Percentiles rank a stretch among this genome's conserved stretches.
These are phyloP conservation scores for Salmo trutta DNA, from an alignment of 2,797 vertebrate species.

Conservation along the genomic window DNA sequence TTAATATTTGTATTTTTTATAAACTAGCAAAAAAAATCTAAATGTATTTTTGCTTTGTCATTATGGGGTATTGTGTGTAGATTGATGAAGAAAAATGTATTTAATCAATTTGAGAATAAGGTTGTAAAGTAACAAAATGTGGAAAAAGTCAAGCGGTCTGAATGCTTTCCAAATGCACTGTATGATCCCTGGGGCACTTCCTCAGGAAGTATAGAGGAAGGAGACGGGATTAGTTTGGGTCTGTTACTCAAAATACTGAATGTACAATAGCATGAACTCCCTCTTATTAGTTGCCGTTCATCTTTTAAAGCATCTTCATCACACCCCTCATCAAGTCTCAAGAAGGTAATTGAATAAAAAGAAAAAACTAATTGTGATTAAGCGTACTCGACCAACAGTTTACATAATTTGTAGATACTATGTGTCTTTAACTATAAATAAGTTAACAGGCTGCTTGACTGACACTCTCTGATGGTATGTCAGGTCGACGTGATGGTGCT, in stretches of 20 bases:
- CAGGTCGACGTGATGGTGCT: too few species aligned
- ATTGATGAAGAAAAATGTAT: too few species aligned
- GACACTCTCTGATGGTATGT: background rate
- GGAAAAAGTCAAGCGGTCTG: too few species aligned
- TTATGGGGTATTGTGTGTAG: too few species aligned
- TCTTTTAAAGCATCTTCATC: background rate
- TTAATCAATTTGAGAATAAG: too few species aligned
- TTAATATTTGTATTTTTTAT: too few species aligned
- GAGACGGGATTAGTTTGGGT: background rate
- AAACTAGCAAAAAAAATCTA: too few species aligned
- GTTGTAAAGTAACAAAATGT: too few species aligned
- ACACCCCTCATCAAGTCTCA: background rate
- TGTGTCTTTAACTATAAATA: background rate
- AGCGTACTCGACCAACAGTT: background rate
- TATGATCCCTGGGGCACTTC: background rate
- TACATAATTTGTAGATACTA: background rate
- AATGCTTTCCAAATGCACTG: too few species aligned
- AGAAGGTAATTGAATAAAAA: background rate
- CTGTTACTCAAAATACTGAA: constrained; percentile 7
- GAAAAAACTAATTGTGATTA: background rate
- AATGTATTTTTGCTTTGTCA: too few species aligned
- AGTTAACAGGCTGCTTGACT: background rate
- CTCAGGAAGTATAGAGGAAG: background rate
- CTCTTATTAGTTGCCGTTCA: background rate
- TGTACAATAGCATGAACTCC: constrained; percentile 2